Base-by-base conservation (phyloP, 2,888 invertebrate genomes). In the Carpatolechia fugitivella region DNA sequence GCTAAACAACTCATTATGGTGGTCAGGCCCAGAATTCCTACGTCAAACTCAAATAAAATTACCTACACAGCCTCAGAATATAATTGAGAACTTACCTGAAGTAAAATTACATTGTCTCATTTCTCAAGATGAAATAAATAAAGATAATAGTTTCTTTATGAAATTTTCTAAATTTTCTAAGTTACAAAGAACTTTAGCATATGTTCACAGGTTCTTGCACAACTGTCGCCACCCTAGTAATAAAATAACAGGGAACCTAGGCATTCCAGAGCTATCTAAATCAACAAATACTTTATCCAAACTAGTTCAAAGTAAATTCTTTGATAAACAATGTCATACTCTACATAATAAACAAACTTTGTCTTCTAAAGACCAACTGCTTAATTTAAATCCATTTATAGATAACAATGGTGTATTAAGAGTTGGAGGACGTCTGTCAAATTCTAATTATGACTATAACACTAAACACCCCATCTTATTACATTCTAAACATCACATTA, bases 401-500 rank as follows among this genome's bases (percentile, higher is more conserved):
- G 38, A 13, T 8, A 18, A 11, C 7, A 13, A 54, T n/a, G 5
- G 31, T 1, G 3, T 61, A 20, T 53, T 64, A 20, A 51, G 59
- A 46, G 60, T 62, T 18, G 63, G 63, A 5, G 64, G 63, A 10
- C 60, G 64, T 13, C 50, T 62, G 1, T 44, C 40, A 31, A 63
- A 64, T 33, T 61, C 61, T 0, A 48, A 55, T 30, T 64, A 62
- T 35, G 51, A 56, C n/a, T 61, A 56, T 40, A 46, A 62, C 14
- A 38, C 50, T 6, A 65, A 58, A 50, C 55, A 60, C 16, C 58
- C 57, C 11, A 48, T 58, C 16, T 51, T 38, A 10, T 51, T 50
- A 30, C 54, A 57, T 18, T 10, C 52, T 5, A 47, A 46, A 24
- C 58, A 58, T n/a, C 54, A 54, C 29, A 14, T 58, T 3, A 55